phyloP scores from a whole-genome alignment of 1,140 invertebrate species.

The Thaumatotibia leucotreta region DNA sequence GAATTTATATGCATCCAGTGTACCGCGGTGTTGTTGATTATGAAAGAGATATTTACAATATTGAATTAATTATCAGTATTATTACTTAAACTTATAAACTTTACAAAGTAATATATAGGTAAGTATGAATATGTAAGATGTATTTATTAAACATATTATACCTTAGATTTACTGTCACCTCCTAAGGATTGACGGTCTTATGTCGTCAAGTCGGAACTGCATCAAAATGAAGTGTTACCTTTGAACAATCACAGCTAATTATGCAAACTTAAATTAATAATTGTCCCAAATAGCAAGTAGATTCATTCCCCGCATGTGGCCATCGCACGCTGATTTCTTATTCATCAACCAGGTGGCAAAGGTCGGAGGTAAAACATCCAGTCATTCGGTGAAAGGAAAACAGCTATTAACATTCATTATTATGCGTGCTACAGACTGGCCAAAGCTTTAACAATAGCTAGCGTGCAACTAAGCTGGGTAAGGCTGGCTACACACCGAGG shows the following conservation, averaged over 20 bases:
- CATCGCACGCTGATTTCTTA: slow-evolving; percentile 14
- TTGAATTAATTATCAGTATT: no score
- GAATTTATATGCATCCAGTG: no score
- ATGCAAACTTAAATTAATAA: neutral
- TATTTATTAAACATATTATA: no score
- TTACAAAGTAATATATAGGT: no score
- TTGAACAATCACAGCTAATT: neutral
- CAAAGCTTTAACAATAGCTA: slow-evolving; percentile 10
- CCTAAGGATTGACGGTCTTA: neutral
- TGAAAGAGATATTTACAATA: no score
- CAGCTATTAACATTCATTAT: slow-evolving; percentile 14
- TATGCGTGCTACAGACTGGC: slow-evolving; percentile 10
- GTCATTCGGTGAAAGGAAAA: slow-evolving; percentile 15
- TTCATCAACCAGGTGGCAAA: slow-evolving; percentile 11
- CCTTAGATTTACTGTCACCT: no score
- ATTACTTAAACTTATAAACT: no score
- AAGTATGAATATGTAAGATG: no score
- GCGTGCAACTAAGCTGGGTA: neutral
- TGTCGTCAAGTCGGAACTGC: neutral
- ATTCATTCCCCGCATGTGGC: slow-evolving; percentile 10
- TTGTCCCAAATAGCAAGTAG: slow-evolving; percentile 10
- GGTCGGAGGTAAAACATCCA: slow-evolving; percentile 6
- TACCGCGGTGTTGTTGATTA: no score
- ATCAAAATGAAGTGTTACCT: neutral
- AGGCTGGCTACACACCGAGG: neutral